phyloP scores from a whole-genome alignment of 2,888 invertebrate genomes.

The Netelia melanura region DNA sequence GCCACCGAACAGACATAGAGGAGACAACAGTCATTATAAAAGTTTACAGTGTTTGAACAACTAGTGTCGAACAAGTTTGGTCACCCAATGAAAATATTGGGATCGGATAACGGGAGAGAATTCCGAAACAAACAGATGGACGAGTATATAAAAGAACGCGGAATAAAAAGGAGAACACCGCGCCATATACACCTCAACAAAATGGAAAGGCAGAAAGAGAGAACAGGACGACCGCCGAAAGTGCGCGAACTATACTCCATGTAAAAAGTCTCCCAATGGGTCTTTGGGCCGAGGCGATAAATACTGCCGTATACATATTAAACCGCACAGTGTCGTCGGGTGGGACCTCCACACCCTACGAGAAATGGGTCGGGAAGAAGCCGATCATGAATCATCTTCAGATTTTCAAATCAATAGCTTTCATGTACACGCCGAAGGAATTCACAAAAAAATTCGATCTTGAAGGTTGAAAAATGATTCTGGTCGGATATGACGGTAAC shows the following conservation, averaged over 20 bases:
- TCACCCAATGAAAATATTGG: too few species aligned
- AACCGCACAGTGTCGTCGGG: constrained; percentile 20
- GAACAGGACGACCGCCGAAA: constrained; percentile 13
- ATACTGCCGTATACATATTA: constrained; percentile 19
- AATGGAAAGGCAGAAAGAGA: constrained; percentile 21
- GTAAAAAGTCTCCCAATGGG: neutral
- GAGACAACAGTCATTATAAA: too few species aligned
- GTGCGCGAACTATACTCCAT: constrained; percentile 11
- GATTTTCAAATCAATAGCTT: constrained; percentile 53
- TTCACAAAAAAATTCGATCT: constrained; percentile 67
- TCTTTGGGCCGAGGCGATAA: constrained; percentile 30
- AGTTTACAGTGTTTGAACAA: too few species aligned
- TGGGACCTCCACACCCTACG: constrained; percentile 14
- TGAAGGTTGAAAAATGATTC: constrained; percentile 30
- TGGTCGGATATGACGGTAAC: constrained; percentile 47
- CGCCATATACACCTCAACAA: constrained; percentile 33
- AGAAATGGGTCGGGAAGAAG: constrained; percentile 49
- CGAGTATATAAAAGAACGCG: too few species aligned
- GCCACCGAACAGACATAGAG: too few species aligned
- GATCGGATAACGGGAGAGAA: too few species aligned
- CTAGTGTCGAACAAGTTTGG: too few species aligned
- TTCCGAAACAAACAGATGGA: too few species aligned
- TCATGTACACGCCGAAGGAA: constrained; percentile 43
- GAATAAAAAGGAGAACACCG: too few species aligned
- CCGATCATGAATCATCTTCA: constrained; percentile 43